A percentile compares a stretch with the other conserved stretches of the same genome.
Conservation (phyloP, 2,113 vertebrate genomes). For the Epinephelus fuscoguttatus region DNA sequence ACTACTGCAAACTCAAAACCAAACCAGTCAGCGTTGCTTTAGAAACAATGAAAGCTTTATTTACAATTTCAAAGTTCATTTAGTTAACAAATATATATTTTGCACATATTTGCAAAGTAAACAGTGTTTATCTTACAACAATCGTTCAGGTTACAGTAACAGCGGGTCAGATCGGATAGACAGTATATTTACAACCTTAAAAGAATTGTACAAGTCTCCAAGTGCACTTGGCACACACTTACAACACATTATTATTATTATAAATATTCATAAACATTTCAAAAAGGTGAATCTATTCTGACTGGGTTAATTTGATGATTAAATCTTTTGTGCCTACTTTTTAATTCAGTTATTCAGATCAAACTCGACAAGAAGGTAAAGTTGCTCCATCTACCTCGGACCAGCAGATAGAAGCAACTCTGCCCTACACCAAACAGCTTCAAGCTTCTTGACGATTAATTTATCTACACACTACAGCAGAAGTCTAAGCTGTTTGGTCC, state of each 20-base stretch:
- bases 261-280: slow-evolving; percentile 80
- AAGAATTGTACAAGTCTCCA: slow-evolving; percentile 86
- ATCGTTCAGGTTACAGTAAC: slow-evolving; percentile 63
- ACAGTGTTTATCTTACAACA: slow-evolving; percentile 87
- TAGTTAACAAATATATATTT: slow-evolving; percentile 93
- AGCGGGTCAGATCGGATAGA: slow-evolving; percentile 59
- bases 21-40: slow-evolving; percentile 26
- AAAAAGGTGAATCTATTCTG: slow-evolving; percentile 44
- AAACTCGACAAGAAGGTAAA: slow-evolving; percentile 16
- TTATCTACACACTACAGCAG: slow-evolving; percentile 46
- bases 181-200: slow-evolving; percentile 86
- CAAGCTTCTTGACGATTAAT: slow-evolving; percentile 24
- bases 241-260: slow-evolving; percentile 78
- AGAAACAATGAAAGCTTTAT: slow-evolving; percentile 93
- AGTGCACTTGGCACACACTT: slow-evolving; percentile 69
- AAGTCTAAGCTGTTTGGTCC: slow-evolving; percentile 56
- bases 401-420: not conserved
- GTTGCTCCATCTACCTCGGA: slow-evolving; percentile 11
- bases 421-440: slow-evolving; percentile 32
- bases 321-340: slow-evolving; percentile 63
- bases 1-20: not conserved
- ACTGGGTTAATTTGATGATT: slow-evolving; percentile 63
- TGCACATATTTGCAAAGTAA: slow-evolving; percentile 91
- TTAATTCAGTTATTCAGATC: slow-evolving; percentile 19
- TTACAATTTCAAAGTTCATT: slow-evolving; percentile 96